Conservation (phyloP, 2,113 vertebrate genomes). For the Takifugu bimaculatus region DNA sequence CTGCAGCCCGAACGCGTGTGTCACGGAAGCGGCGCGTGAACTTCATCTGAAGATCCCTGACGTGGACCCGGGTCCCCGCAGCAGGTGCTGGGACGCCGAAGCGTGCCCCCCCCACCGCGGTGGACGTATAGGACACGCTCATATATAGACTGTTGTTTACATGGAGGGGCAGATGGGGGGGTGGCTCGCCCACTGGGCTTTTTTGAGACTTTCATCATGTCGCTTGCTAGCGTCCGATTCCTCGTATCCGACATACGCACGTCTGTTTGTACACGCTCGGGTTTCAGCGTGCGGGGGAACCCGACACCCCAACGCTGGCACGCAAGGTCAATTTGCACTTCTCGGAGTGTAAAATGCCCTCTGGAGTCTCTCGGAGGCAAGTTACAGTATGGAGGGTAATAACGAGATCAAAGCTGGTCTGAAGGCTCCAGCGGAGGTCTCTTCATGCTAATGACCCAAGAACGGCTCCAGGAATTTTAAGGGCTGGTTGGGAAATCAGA, state of each 20-base stretch:
- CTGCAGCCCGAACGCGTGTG: conserved; percentile 1
- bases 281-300: conserved; percentile 53
- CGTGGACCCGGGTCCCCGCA: conserved; percentile 17
- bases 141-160: conserved; percentile 11
- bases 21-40: not conserved
- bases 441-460: no score
- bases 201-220: conserved; percentile 19
- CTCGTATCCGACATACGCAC: conserved; percentile 50
- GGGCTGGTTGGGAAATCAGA: no score
- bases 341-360: conserved; percentile 32
- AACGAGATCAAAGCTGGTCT: not conserved
- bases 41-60: not conserved
- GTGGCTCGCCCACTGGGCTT: conserved; percentile 3
- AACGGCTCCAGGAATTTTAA: no score
- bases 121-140: not conserved
- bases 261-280: conserved; percentile 61
- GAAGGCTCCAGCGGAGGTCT: not conserved
- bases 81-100: conserved; percentile 9
- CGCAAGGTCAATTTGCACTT: conserved; percentile 63
- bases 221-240: conserved; percentile 24
- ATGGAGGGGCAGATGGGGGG: conserved; percentile 9
- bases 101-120: not conserved
- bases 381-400: conserved; percentile 6
- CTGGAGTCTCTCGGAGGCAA: conserved; percentile 13
- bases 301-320: conserved; percentile 40